Conservation (phyloP, 64 coral and sea anemone genomes). For the Porites lutea region DNA sequence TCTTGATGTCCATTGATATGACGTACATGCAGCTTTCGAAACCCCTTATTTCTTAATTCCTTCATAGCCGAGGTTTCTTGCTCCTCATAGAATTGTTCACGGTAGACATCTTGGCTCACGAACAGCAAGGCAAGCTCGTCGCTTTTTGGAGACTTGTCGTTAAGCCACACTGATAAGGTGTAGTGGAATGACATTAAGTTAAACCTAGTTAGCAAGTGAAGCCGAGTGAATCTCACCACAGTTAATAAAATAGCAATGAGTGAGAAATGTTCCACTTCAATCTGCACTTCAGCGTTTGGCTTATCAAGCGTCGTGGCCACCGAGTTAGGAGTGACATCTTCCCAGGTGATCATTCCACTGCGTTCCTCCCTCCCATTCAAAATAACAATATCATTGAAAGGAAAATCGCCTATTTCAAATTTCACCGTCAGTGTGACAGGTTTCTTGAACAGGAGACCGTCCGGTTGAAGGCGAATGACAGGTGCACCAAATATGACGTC, state of each 20-base stretch:
- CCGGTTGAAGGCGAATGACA: constrained; percentile 14
- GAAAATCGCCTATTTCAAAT: not conserved
- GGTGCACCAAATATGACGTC: constrained; percentile 39
- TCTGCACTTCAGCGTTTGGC: not conserved
- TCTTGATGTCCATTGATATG: not conserved
- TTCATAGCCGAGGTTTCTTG: constrained; percentile 16
- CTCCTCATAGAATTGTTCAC: constrained; percentile 26
- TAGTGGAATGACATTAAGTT: constrained; percentile 2
- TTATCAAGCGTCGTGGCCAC: not conserved
- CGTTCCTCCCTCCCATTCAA: not conserved
- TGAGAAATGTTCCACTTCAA: constrained; percentile 18
- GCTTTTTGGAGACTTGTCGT: not conserved
- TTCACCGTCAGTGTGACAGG: not conserved
- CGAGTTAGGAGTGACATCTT: constrained; percentile 27
- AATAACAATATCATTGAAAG: not conserved
- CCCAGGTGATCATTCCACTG: not conserved
- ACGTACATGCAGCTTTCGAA: constrained; percentile 10
- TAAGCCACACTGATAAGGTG: not conserved
- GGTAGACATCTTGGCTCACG: constrained; percentile 53
- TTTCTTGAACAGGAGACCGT: not conserved
- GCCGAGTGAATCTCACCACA: not conserved
- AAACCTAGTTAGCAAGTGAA: constrained; percentile 15
- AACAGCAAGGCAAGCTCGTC: constrained; percentile 35
- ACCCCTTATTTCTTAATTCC: constrained; percentile 18
- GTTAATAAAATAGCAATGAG: not conserved